A percentile compares a stretch with the other conserved stretches of the same genome.
These are phyloP conservation scores for Neostethus bicornis DNA, from an alignment of 2,797 vertebrate genomes.

Conservation along the genomic window DNA sequence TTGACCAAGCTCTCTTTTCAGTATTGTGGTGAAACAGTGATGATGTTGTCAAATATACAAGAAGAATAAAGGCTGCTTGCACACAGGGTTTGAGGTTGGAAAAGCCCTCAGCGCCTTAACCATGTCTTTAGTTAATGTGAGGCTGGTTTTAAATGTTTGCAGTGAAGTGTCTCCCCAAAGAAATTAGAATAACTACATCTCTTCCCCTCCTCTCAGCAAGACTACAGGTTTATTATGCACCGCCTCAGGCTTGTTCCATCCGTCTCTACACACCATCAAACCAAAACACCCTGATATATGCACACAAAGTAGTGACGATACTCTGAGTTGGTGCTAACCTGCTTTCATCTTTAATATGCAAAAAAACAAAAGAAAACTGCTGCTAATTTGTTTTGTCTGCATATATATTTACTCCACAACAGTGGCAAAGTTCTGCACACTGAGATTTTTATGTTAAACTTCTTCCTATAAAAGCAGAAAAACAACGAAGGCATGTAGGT, in stretches of 20 bases:
- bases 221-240: conserved; percentile 43
- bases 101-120: conserved; percentile 48
- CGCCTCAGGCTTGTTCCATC: conserved; percentile 61
- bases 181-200: conserved; percentile 49
- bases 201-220: conserved; percentile 46
- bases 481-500: conserved; percentile 30
- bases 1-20: conserved; percentile 27
- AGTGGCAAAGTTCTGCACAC: conserved; percentile 11
- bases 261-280: conserved; percentile 36
- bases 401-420: conserved; percentile 6
- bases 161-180: conserved; percentile 46
- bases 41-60: conserved; percentile 3
- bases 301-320: conserved; percentile 11
- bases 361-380: conserved; percentile 24
- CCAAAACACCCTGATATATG: conserved; percentile 27
- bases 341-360: conserved; percentile 7
- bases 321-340: conserved; percentile 21
- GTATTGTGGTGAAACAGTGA: conserved; percentile 9
- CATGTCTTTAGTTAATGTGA: conserved; percentile 42
- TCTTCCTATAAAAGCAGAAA: conserved; percentile 41
- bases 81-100: conserved; percentile 50
- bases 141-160: conserved; percentile 39
- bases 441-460: conserved; percentile 29
- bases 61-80: conserved; percentile 17
- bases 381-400: conserved; percentile 35